Evolutionary conservation across 2,113 vertebrate genomes (phyloP).

Genomic region (Nannospalax galili): DNA sequence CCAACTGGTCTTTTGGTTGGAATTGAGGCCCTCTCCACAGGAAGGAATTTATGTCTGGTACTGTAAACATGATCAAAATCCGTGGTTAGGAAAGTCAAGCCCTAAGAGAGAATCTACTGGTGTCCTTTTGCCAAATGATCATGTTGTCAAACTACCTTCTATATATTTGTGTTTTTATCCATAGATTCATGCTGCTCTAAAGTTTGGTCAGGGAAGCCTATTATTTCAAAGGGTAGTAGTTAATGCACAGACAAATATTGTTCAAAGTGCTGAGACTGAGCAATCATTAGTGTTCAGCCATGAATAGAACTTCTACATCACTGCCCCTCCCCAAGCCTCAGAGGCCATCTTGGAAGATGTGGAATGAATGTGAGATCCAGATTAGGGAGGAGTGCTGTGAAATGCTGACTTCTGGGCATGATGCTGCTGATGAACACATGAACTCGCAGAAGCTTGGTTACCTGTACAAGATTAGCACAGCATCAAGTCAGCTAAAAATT

Average conservation of each 20-base stretch:
- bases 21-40: background rate
- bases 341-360: background rate
- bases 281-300: background rate
- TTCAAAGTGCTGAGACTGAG: background rate
- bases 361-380: no score
- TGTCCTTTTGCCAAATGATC: background rate
- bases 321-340: background rate
- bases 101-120: background rate
- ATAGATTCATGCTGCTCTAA: background rate
- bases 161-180: background rate
- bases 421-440: background rate
- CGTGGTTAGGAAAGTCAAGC: background rate
- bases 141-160: background rate
- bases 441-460: background rate
- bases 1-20: background rate
- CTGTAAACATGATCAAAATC: background rate
- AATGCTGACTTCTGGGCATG: background rate
- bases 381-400: background rate
- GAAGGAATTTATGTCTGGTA: background rate
- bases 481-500: background rate
- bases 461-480: background rate
- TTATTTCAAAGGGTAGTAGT: background rate
- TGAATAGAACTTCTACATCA: background rate
- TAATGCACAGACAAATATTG: background rate
- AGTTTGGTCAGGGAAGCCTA: background rate